Percentiles rank a stretch among this genome's conserved stretches.
Conservation (phyloP, 2,888 invertebrate genomes). For the Ophioninae sp. region DNA sequence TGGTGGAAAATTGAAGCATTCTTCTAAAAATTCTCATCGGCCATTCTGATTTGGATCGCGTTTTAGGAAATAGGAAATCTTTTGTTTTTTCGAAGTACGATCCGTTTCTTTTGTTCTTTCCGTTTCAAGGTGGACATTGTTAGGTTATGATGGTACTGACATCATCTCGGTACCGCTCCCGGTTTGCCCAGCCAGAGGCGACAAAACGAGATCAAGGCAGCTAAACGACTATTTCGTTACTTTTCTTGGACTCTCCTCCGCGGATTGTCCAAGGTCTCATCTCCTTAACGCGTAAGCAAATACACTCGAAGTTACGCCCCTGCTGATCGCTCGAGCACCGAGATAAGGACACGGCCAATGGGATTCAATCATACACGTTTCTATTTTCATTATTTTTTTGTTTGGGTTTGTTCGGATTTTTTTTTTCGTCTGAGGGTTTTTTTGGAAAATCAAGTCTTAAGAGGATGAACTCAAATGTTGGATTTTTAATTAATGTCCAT, state of each 20-base stretch:
- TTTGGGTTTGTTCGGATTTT: too few species aligned
- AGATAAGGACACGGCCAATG: constrained; percentile 28
- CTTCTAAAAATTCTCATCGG: neutral
- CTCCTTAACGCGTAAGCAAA: constrained; percentile 23
- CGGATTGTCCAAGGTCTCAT: constrained; percentile 39
- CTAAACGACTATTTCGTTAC: constrained; percentile 59
- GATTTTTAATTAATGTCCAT: too few species aligned
- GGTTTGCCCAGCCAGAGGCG: constrained; percentile 58
- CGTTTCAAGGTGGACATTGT: constrained; percentile 44
- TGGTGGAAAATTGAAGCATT: neutral
- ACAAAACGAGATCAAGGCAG: constrained; percentile 63
- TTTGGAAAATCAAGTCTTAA: too few species aligned
- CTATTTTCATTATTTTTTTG: neutral
- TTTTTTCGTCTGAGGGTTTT: too few species aligned
- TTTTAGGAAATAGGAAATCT: too few species aligned
- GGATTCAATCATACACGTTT: constrained; percentile 10
- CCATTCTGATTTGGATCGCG: too few species aligned
- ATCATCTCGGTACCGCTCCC: constrained; percentile 47
- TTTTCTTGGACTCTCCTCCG: constrained; percentile 53
- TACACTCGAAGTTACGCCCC: constrained; percentile 32
- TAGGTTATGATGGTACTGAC: constrained; percentile 57
- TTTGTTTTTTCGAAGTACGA: neutral
- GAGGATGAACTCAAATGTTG: too few species aligned
- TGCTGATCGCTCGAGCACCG: constrained; percentile 19
- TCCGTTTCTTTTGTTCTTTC: constrained; percentile 49